These are phyloP conservation scores for Procapra przewalskii DNA, from an alignment of 2,113 vertebrate species.

Conservation along the genomic window DNA sequence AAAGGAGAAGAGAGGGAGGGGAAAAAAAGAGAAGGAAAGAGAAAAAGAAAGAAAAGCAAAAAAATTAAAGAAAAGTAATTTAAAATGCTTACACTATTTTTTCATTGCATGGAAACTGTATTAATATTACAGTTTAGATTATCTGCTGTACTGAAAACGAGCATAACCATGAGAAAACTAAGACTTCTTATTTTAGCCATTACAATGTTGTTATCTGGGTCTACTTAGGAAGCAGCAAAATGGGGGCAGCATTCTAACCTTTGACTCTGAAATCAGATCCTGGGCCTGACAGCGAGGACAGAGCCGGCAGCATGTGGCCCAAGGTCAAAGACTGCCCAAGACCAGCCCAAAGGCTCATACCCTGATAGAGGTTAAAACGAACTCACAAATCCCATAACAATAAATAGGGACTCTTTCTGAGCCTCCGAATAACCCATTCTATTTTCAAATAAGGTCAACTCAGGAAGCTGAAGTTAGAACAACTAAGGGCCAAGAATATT, in stretches of 20 bases:
- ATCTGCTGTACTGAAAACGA: not conserved
- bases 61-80: not conserved
- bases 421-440: slow-evolving; percentile 27
- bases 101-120: not conserved
- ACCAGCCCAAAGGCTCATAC: slow-evolving; percentile 81
- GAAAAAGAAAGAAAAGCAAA: not conserved
- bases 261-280: slow-evolving; percentile 38
- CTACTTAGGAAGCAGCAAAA: slow-evolving; percentile 16
- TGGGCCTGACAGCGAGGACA: not conserved
- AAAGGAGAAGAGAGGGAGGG: not conserved
- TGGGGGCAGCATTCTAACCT: slow-evolving; percentile 2
- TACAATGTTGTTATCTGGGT: not conserved
- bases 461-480: slow-evolving; percentile 30
- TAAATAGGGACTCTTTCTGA: not conserved
- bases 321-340: slow-evolving; percentile 12
- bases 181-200: not conserved
- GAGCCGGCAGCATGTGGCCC: not conserved
- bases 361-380: slow-evolving; percentile 83
- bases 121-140: not conserved
- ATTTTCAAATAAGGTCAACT: slow-evolving; percentile 46
- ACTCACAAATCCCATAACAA: not conserved
- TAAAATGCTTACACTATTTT: not conserved
- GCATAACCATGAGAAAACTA: not conserved
- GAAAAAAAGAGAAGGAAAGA: too few species aligned
- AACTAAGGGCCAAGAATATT: not conserved